Percentiles rank a stretch among this genome's conserved stretches.
These are phyloP conservation scores for Smutsia gigantea DNA, from an alignment of 2,797 vertebrate species.

Conservation along the genomic window DNA sequence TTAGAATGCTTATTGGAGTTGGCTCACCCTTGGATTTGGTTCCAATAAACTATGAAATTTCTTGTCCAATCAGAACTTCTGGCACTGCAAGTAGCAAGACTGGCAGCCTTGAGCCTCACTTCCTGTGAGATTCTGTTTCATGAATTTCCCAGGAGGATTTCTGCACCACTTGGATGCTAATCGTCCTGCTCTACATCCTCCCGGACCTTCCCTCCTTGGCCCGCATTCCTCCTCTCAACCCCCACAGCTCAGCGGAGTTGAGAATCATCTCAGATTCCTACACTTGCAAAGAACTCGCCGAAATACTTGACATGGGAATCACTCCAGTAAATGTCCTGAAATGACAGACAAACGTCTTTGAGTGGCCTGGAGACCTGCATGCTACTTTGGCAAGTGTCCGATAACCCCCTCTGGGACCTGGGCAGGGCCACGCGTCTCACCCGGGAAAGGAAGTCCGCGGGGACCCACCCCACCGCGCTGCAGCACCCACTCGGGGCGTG, in stretches of 20 bases:
- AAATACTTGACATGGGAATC: not conserved
- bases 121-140: conserved; percentile 62
- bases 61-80: conserved; percentile 59
- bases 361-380: not conserved
- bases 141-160: conserved; percentile 70
- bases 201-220: no score
- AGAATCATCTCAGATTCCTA: not conserved
- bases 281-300: not conserved
- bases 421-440: not conserved
- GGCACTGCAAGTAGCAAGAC: conserved; percentile 4
- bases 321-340: not conserved
- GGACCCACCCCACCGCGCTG: not conserved
- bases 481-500: not conserved
- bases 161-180: conserved; percentile 6
- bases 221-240: not conserved
- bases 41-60: conserved; percentile 62
- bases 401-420: not conserved
- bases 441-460: not conserved
- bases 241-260: not conserved
- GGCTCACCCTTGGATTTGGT: conserved; percentile 32
- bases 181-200: not conserved
- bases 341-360: not conserved
- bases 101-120: conserved; percentile 48
- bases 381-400: not conserved
- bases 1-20: conserved; percentile 56